Base-by-base conservation (phyloP, 2,888 invertebrate genomes). In the Listrodromus nycthemerus region DNA sequence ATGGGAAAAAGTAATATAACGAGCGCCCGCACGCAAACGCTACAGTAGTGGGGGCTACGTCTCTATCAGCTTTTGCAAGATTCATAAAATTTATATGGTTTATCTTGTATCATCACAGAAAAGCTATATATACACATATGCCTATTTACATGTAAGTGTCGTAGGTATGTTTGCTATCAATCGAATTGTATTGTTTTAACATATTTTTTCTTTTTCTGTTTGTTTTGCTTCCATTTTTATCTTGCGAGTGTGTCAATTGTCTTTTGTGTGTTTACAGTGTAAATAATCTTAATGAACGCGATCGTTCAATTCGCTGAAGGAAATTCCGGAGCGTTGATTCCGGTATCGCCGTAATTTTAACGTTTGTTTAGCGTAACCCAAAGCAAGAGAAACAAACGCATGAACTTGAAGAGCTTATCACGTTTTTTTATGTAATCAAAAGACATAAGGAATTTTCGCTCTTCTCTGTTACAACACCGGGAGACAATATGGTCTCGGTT, bases 91-190 rank as follows among this genome's bases (percentile, higher is more conserved):
- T 85, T 85, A 87, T 75, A 73, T 83, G 84, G 79, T 89, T 86
- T 84, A 84, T 84, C 81, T 84, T 61, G 76, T 84, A 85, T 85
- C 85, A 85, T 90, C 90, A 90, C 90, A 90, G 90, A 89, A 87
- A 90, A 89, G 90, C 90, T 85, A 84, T 86, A 85, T 88, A 85
- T 84, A 86, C 85, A 86, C 84, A 88, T 86, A 87, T 76, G 83
- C 77, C 80, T 86, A 88, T 87, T 85, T 85, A 89, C 86, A 88
- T 69, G 83, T 78, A 58, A 50, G 70, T 82, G 67, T 74, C 16
- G n/a, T 61, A 58, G 50, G 30, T 65, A 21, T 27, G 48, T 63
- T 63, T 27, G 16, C 19, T 58, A 13, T 52, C 10, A 45, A 48
- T 77, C 30, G 45, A 77, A 58, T 69, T 48, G 19, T 58, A 50